Evolutionary conservation across 2,888 invertebrate genomes (phyloP), one percentile per base, ranked within the genome.

Genomic region (Hylaea fasciaria): DNA sequence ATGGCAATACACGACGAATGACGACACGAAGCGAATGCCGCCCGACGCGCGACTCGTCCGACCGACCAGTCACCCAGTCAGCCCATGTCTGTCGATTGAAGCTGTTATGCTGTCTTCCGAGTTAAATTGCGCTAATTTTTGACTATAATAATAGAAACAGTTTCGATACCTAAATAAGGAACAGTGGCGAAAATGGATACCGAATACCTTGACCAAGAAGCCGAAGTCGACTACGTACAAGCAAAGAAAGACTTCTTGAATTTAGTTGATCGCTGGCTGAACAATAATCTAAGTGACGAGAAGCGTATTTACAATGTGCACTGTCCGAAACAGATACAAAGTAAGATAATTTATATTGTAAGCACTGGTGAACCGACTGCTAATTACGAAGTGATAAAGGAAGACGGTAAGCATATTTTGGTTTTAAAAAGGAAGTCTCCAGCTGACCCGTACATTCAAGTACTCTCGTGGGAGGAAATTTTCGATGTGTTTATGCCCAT

Each of bases 401-500:
- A 11, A 29, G 14, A 29, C 2, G 49, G 49, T 29, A 40, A 50
- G 16, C 0, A 12, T 11, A 14, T 50, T 8, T 50, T 50, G 14
- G 10, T 50, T 0, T 8, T 50, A 28, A 50, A 14, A 50, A 50
- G 14, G 12, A 40, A 40, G 14, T 14, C 28, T 29, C 13, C 0
- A 13, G 14, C 28, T 28, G 40, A 40, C 14, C 11, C 22, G 2
- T 12, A 22, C 12, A 28, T 29, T 14, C 49, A 29, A 50, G 14
- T 50, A 0, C 28, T 50, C 5, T 13, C 22, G 0, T 50, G 49
- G 49, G 49, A 50, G 0, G 50, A 50, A 16, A 50, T 50, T 10
- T 50, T 50, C 16, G 40, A 41, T 41, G 11, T 50, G 11, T 40
- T 40, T 11, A 50, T 50, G 50, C 50, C 50, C 2, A 8, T 40